These are phyloP conservation scores for Parthenolecanium corni DNA, from an alignment of 2,888 invertebrate species.

Conservation along the genomic window DNA sequence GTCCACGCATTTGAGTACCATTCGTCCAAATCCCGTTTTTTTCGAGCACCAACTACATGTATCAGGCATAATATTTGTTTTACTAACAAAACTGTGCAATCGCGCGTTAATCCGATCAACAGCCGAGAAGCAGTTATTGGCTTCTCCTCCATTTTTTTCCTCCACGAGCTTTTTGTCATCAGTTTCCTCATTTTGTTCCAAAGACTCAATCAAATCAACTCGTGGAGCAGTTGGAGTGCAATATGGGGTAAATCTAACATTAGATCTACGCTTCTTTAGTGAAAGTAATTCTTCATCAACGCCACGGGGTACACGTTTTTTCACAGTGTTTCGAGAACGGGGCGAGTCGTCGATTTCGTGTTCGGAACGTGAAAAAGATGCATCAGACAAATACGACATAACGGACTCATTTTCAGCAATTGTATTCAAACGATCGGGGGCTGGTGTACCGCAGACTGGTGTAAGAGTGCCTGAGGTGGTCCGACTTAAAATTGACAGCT, in stretches of 20 bases:
- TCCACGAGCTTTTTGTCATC: conserved; percentile 60
- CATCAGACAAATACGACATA: conserved; percentile 45
- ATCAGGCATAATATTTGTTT: conserved; percentile 68
- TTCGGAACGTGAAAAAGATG: conserved; percentile 72
- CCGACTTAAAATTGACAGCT: conserved; percentile 54
- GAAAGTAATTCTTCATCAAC: conserved; percentile 36
- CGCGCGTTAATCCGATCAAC: conserved; percentile 34
- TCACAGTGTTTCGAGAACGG: not conserved
- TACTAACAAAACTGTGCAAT: conserved; percentile 58
- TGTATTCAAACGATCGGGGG: conserved; percentile 35
- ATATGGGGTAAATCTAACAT: conserved; percentile 50
- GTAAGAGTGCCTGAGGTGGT: conserved; percentile 47
- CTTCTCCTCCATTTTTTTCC: conserved; percentile 59
- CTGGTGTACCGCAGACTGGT: conserved; percentile 33
- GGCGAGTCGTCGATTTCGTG: conserved; percentile 58
- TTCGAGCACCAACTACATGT: conserved; percentile 68
- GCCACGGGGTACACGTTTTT: conserved; percentile 14
- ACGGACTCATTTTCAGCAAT: conserved; percentile 59
- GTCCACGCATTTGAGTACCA: conserved; percentile 69
- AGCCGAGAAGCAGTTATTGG: conserved; percentile 51
- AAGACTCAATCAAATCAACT: conserved; percentile 34
- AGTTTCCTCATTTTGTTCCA: conserved; percentile 19
- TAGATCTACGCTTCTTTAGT: conserved; percentile 42
- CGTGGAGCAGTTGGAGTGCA: conserved; percentile 44
- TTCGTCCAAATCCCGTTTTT: conserved; percentile 69